A percentile compares a stretch with the other conserved stretches of the same genome.
These are phyloP conservation scores for Dermolepida albohirtum DNA, from an alignment of 2,888 invertebrate genomes.

Conservation along the genomic window DNA sequence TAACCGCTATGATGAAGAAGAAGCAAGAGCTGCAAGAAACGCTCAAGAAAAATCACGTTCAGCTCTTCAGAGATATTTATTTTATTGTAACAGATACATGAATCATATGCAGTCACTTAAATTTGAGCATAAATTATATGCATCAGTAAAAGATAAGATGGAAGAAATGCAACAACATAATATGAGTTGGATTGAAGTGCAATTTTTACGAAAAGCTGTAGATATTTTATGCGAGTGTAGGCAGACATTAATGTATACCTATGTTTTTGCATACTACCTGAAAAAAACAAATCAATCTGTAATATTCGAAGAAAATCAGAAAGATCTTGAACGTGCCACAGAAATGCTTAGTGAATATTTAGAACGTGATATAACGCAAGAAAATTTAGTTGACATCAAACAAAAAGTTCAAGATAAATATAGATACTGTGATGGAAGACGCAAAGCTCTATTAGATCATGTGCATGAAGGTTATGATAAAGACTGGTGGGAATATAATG, in stretches of 20 bases:
- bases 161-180: conserved; percentile 99
- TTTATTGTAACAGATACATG: conserved; percentile 98
- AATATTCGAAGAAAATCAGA: conserved; percentile 99
- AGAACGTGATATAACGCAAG: conserved; percentile 97
- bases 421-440: conserved; percentile 97
- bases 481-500: conserved; percentile 93
- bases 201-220: conserved; percentile 97
- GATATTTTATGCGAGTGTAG: conserved; percentile 97
- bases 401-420: conserved; percentile 99
- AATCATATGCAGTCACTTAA: conserved; percentile 99
- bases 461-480: conserved; percentile 99
- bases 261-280: conserved; percentile 99
- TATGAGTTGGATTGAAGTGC: conserved; percentile 99
- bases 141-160: conserved; percentile 97
- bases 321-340: conserved; percentile 98
- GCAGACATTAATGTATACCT: conserved; percentile 99
- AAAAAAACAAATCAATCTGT: conserved; percentile 98
- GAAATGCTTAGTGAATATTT: conserved; percentile 98
- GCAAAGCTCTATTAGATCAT: conserved; percentile 95
- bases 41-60: conserved; percentile 97
- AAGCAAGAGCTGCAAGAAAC: conserved; percentile 95
- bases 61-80: conserved; percentile 95
- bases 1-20: conserved; percentile 96
- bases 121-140: conserved; percentile 97
- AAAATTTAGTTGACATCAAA: conserved; percentile 97